These are phyloP conservation scores for Istiophorus platypterus DNA, from an alignment of 2,113 vertebrate genomes.

Conservation along the genomic window DNA sequence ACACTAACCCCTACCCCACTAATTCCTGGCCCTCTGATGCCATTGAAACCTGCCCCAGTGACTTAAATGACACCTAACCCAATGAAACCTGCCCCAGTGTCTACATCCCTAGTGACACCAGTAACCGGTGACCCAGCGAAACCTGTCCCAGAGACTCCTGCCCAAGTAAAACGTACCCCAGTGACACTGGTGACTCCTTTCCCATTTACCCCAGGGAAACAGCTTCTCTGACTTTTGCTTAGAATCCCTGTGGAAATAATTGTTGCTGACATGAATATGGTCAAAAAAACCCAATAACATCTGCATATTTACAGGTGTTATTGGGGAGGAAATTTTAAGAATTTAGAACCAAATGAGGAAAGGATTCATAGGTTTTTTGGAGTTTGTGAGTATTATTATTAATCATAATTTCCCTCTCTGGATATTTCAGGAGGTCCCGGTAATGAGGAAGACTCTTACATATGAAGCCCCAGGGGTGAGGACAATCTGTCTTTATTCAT, in stretches of 20 bases:
- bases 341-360: no score
- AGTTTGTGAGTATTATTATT: not conserved
- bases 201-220: not conserved
- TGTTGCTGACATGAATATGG: not conserved
- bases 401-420: not conserved
- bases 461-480: conserved; percentile 71
- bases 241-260: no score
- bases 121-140: no score
- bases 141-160: no score
- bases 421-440: conserved; percentile 43
- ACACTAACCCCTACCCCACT: not conserved
- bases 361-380: no score
- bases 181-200: not conserved
- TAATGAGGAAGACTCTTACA: conserved; percentile 63
- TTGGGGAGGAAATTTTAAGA: not conserved
- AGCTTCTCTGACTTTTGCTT: not conserved
- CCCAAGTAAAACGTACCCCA: no score
- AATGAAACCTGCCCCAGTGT: not conserved
- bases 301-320: not conserved
- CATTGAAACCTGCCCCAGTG: not conserved
- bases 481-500: not conserved
- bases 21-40: not conserved
- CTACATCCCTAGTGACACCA: not conserved
- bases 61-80: no score
- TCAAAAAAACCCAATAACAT: not conserved